Percentiles rank a stretch among this genome's conserved stretches.
phyloP scores from a whole-genome alignment of 2,888 invertebrate species.

The Alsophila aescularia region DNA sequence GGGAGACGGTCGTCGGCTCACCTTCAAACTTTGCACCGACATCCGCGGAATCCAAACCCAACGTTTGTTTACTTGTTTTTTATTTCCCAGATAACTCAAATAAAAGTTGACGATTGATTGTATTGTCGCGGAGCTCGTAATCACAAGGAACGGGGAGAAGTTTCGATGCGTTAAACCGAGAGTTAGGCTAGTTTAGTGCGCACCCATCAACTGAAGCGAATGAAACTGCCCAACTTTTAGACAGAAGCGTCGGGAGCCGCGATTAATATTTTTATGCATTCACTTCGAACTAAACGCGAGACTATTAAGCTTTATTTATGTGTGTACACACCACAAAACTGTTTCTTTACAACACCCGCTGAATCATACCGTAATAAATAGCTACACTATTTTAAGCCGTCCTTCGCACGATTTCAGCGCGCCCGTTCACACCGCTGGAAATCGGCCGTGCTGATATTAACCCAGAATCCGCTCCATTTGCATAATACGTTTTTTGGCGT shows the following conservation, averaged over 20 bases:
- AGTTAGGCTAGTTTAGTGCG: constrained; percentile 57
- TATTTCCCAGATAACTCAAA: constrained; percentile 78
- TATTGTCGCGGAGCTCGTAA: constrained; percentile 69
- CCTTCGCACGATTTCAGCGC: constrained; percentile 75
- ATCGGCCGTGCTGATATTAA: constrained; percentile 67
- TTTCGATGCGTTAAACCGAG: constrained; percentile 63
- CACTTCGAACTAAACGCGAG: constrained; percentile 44
- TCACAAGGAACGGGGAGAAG: constrained; percentile 58
- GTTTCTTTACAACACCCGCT: constrained; percentile 58
- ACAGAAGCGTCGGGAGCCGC: constrained; percentile 44
- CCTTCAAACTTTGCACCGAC: constrained; percentile 76
- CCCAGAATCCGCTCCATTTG: constrained; percentile 60
- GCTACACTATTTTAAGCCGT: constrained; percentile 75
- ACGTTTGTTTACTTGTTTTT: constrained; percentile 77
- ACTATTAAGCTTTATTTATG: constrained; percentile 51
- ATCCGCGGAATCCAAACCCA: constrained; percentile 66
- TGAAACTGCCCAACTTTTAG: constrained; percentile 54
- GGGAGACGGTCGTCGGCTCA: constrained; percentile 76
- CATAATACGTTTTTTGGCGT: constrained; percentile 53
- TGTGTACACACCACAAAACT: constrained; percentile 44
- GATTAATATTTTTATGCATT: constrained; percentile 52
- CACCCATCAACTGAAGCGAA: constrained; percentile 50
- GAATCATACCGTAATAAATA: constrained; percentile 73
- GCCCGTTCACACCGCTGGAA: constrained; percentile 71
- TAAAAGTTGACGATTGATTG: constrained; percentile 83